Evolutionary conservation across 1,140 invertebrate genomes (phyloP).

Genomic region (Hirudo medicinalis): DNA sequence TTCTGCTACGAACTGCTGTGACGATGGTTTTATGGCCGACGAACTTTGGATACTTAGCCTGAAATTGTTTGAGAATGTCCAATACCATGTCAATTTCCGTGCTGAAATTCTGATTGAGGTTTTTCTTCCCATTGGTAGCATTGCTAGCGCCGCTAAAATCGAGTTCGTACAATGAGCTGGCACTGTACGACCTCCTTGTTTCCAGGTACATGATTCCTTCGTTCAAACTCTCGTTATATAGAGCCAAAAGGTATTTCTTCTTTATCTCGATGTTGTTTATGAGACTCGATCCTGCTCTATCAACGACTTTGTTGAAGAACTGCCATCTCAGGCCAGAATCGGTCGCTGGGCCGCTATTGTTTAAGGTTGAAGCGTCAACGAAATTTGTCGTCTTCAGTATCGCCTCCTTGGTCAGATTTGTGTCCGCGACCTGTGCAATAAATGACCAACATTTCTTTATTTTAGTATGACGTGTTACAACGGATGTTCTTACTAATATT

Average conservation of each 20-base stretch:
- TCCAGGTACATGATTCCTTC: slow-evolving; percentile 29
- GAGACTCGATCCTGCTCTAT: background rate
- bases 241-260: slow-evolving; percentile 23
- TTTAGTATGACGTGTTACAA: too few species aligned
- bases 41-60: slow-evolving; percentile 23
- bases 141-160: slow-evolving; percentile 13
- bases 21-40: slow-evolving; percentile 25
- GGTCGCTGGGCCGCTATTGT: slow-evolving; percentile 2
- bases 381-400: slow-evolving; percentile 13
- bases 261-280: slow-evolving; percentile 18
- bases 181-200: slow-evolving; percentile 19
- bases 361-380: background rate
- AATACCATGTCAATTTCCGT: slow-evolving; percentile 22
- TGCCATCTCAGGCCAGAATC: slow-evolving; percentile 15
- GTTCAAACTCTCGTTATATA: slow-evolving; percentile 25
- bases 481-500: too few species aligned
- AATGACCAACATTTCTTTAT: background rate
- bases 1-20: slow-evolving; percentile 12
- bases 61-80: slow-evolving; percentile 3
- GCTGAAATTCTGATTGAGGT: slow-evolving; percentile 23
- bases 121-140: slow-evolving; percentile 22
- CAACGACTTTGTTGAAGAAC: slow-evolving; percentile 10
- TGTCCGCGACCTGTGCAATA: background rate
- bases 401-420: slow-evolving; percentile 13
- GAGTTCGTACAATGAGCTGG: slow-evolving; percentile 23